phyloP scores from a whole-genome alignment of 2,888 invertebrate species.

The Pocota personata region DNA sequence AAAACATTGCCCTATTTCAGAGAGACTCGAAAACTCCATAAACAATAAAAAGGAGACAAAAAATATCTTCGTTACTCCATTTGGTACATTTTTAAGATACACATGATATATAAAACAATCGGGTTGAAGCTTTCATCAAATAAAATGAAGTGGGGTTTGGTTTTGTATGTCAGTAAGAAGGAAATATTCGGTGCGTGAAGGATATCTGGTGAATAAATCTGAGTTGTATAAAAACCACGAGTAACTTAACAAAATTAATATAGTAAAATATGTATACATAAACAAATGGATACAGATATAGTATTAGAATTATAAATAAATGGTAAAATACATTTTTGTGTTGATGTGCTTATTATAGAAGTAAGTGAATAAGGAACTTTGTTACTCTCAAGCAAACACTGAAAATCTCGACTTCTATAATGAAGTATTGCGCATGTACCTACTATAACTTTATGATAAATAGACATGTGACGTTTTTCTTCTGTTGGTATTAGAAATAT shows the following conservation, averaged over 20 bases:
- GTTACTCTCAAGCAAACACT: conserved; percentile 41
- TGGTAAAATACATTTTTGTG: not conserved
- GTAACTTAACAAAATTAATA: not conserved
- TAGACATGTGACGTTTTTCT: conserved; percentile 53
- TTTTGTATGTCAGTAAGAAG: conserved; percentile 44
- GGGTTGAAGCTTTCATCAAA: conserved; percentile 42
- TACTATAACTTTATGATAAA: conserved; percentile 35
- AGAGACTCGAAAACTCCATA: not conserved
- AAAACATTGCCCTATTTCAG: not conserved
- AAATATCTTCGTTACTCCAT: conserved; percentile 32
- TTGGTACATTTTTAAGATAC: conserved; percentile 41
- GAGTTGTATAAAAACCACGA: not conserved
- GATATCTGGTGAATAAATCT: conserved; percentile 35
- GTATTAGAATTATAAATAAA: conserved; percentile 19
- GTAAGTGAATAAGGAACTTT: conserved; percentile 24
- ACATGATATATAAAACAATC: conserved; percentile 22
- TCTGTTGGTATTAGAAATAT: conserved; percentile 35
- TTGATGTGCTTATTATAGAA: conserved; percentile 13
- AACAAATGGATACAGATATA: not conserved
- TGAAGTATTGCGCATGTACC: conserved; percentile 51
- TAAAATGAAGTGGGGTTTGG: conserved; percentile 37
- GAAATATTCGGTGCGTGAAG: conserved; percentile 54
- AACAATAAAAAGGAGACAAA: not conserved
- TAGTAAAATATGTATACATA: not conserved
- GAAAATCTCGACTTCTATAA: conserved; percentile 50